Percentiles rank a stretch among this genome's conserved stretches.
Conservation (phyloP, 2,113 vertebrate genomes). For the Hypocryptadius cinnamomeus region DNA sequence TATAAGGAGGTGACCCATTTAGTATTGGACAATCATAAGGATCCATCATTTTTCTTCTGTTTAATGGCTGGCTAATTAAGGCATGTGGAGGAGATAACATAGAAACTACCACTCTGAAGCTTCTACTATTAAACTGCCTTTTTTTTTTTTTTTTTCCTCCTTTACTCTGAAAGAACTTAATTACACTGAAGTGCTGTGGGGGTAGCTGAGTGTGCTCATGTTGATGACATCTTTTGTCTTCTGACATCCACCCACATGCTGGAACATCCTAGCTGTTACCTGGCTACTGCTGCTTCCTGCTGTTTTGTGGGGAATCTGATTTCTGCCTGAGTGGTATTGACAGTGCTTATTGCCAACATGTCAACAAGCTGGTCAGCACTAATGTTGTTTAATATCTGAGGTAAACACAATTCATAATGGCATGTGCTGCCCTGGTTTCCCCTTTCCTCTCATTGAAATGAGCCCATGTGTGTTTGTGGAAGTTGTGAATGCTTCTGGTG, state of each 20-base stretch:
- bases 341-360: background rate
- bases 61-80: background rate
- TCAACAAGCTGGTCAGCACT: background rate
- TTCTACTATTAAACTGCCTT: background rate
- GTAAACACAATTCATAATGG: background rate
- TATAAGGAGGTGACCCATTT: background rate
- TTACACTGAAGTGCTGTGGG: conserved; percentile 21
- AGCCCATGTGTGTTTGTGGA: background rate
- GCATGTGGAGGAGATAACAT: background rate
- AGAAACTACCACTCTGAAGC: background rate
- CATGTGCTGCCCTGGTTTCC: background rate
- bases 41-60: background rate
- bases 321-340: background rate
- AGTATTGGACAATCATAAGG: background rate
- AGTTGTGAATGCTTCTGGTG: background rate
- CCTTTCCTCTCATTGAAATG: background rate
- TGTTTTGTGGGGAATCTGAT: background rate
- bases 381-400: background rate
- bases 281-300: background rate
- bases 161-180: background rate
- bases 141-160: background rate
- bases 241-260: background rate
- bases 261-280: conserved; percentile 19
- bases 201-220: background rate
- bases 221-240: conserved; percentile 24